Evolutionary conservation across 2,113 vertebrate species (phyloP).

Genomic region (Puntigrus tetrazona): DNA sequence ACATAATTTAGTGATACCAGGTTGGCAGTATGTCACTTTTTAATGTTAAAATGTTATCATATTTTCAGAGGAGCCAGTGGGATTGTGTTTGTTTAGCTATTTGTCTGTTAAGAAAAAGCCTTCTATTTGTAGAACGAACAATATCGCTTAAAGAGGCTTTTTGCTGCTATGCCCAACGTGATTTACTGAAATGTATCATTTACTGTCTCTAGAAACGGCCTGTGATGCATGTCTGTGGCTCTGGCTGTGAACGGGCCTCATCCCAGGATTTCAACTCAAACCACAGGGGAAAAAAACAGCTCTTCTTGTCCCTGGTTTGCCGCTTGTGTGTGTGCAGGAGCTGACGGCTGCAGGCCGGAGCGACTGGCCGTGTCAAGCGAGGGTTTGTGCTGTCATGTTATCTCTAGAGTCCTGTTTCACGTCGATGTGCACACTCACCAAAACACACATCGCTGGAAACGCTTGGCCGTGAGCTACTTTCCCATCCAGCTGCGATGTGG

Average conservation of each 20-base stretch:
- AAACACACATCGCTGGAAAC: slow-evolving; percentile 28
- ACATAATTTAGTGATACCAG: too few relatives aligned
- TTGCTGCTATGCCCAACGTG: slow-evolving; percentile 31
- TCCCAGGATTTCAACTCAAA: slow-evolving; percentile 44
- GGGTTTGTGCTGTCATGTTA: slow-evolving; percentile 58
- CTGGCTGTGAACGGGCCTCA: slow-evolving; percentile 35
- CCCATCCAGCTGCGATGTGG: slow-evolving; percentile 56
- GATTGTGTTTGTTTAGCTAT: neutral
- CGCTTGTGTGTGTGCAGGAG: neutral
- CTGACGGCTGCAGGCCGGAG: slow-evolving; percentile 35
- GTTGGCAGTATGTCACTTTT: too few relatives aligned
- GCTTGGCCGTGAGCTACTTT: slow-evolving; percentile 44
- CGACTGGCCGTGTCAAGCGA: slow-evolving; percentile 38
- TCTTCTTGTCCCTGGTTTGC: slow-evolving; percentile 10
- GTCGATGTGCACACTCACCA: slow-evolving; percentile 55
- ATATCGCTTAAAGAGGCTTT: slow-evolving; percentile 10
- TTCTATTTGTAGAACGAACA: slow-evolving; percentile 9
- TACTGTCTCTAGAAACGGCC: slow-evolving; percentile 41
- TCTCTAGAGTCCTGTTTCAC: slow-evolving; percentile 64
- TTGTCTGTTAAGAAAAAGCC: neutral
- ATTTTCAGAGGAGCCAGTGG: neutral
- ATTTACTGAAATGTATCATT: slow-evolving; percentile 50
- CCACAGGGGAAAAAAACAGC: slow-evolving; percentile 48
- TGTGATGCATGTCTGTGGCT: slow-evolving; percentile 29
- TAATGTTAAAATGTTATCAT: neutral